Evolutionary conservation across 1,140 invertebrate genomes (phyloP).

Genomic region (Portunus trituberculatus): DNA sequence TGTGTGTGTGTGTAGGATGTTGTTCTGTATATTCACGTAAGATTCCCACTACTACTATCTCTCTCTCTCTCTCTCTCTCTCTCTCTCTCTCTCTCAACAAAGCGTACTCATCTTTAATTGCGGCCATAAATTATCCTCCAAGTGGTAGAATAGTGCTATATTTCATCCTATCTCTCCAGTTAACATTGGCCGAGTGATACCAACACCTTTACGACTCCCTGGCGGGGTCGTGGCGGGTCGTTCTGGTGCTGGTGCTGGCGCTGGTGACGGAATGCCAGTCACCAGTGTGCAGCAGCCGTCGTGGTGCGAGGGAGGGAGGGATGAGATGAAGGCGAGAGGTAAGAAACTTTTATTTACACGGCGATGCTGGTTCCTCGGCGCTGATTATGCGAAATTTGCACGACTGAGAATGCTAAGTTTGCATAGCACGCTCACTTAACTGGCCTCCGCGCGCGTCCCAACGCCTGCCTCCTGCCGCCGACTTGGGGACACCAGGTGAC

Average conservation of each 20-base stretch:
- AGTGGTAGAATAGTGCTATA: conserved; percentile 58
- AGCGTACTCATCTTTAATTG: conserved; percentile 64
- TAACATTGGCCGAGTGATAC: conserved; percentile 55
- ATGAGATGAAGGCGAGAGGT: not conserved
- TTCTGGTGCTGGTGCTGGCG: not conserved
- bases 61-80: not conserved
- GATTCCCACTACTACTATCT: not conserved
- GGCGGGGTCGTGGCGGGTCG: too few species aligned
- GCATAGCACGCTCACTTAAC: conserved; percentile 75
- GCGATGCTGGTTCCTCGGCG: conserved; percentile 67
- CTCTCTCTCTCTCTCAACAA: conserved; percentile 35
- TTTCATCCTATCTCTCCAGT: conserved; percentile 58
- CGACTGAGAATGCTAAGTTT: conserved; percentile 75
- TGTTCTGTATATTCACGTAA: not conserved
- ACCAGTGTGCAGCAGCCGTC: not conserved
- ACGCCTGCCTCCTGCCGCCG: not conserved
- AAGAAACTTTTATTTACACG: conserved; percentile 70
- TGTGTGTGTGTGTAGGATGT: not conserved
- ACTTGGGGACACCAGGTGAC: not conserved
- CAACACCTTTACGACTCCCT: conserved; percentile 44
- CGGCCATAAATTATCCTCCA: conserved; percentile 50
- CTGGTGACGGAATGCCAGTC: conserved; percentile 6
- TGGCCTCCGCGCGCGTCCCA: conserved; percentile 65
- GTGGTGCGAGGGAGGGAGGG: not conserved
- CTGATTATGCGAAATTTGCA: conserved; percentile 76